Base-by-base conservation (phyloP, 1,140 invertebrate genomes). In the Zaprionus kolodkinae region DNA sequence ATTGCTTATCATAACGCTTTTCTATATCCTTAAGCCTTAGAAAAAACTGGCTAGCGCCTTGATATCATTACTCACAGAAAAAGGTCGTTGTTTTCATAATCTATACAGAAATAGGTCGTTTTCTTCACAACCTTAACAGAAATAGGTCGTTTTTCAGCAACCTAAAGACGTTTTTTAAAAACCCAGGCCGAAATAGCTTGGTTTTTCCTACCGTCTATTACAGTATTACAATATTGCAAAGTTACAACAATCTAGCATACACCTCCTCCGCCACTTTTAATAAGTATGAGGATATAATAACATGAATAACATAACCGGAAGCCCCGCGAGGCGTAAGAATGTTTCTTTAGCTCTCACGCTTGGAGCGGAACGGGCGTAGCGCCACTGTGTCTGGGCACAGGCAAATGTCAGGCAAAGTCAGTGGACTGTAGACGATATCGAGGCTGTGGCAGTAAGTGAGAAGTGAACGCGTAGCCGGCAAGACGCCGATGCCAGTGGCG, bases 321-420 rank as follows among this genome's bases (percentile, higher is more conserved):
- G 35, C 56, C 56, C 56, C 17, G n/a, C 33, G 35, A 59, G 56
- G 38, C 36, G 17, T 40, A 56, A 40, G 66, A 63, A 76, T 76
- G 71, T 72, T 72, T 66, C 35, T 48, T 38, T 54, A 65, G 40
- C 38, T 4, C 40, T 45, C 6, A 6, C 40, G 15, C 6, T 15
- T 9, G n/a, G 9, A 7, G 25, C 45, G 45, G 63, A 17, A 13
- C 45, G 60, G 62, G 62, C 25, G 45, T 45, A 77, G 79, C 85
- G 84, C 78, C 84, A 59, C 64, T 65, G 62, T 84, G 84, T 88
- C 85, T 88, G 68, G 40, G 57, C 59, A 25, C 43, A 38, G 35
- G 21, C 59, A 63, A 63, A 62, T 57, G 67, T 62, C 64, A 62
- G 62, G 56, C 71, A 64, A 81, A 73, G 80, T 71, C 80, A 82